Base-by-base conservation (phyloP, 1,140 invertebrate genomes). In the Gonioctena quinquepunctata region DNA sequence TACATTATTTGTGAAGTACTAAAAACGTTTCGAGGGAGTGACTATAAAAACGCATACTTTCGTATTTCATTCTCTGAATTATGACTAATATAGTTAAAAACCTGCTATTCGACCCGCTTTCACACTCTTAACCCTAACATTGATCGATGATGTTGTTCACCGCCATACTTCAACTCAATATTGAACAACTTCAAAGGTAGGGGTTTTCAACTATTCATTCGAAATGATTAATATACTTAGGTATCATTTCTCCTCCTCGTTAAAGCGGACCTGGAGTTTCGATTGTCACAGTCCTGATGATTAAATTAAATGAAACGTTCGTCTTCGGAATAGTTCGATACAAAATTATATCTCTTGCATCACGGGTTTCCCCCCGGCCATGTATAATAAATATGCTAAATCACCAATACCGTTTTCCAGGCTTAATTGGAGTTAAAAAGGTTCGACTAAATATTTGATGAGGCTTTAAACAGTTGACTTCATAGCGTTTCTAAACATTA, bases 401-500 rank as follows among this genome's bases (percentile, higher is more conserved):
- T 61, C 59, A 61, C 59, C 59, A 61, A 25, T 61, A 27, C 16
- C 59, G 59, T 61, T 61, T 42, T 42, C 59, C 16, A 61, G 21
- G 25, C 59, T 61, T 61, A 61, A 61, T 61, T 61, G 59, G 22
- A 61, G 59, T 61, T 61, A 61, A 61, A 61, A 61, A 61, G 59
- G 59, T 18, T 61, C 21, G 23, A 18, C n/a, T 61, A 19, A 61
- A 61, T 61, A 25, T 27, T 61, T 61, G 3, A 61, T 33, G 19
- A 61, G 27, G 59, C 16, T 61, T 61, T 61, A 61, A 61, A 61
- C 59, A 27, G 59, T 61, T 61, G 59, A 61, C 59, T 27, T 16
- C 27, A 25, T 25, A 61, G 13, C 59, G 21, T 61, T 61, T 61
- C 59, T 27, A 18, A 27, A 33, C 59, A 33, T 27, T 61, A 33